Conservation (phyloP, 2,888 invertebrate species). For the Antheraea yamamai region DNA sequence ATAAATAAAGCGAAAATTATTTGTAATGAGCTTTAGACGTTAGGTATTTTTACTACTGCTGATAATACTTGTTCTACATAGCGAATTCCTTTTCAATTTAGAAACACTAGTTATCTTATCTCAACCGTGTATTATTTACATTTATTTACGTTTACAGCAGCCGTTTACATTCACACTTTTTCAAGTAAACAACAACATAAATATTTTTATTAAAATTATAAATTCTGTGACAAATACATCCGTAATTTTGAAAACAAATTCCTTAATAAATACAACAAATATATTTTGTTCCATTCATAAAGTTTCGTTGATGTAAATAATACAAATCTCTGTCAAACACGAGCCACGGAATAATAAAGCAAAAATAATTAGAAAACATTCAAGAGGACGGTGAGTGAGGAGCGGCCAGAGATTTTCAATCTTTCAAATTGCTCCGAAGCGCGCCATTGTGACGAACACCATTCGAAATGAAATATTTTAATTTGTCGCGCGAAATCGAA, state of each 20-base stretch:
- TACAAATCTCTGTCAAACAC: constrained; percentile 4
- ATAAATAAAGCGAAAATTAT: background rate
- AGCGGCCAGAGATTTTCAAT: constrained; percentile 29
- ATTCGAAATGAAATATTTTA: constrained; percentile 43
- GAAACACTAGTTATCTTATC: too few relatives aligned
- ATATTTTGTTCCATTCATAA: background rate
- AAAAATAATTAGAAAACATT: constrained; percentile 18
- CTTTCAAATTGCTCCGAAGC: constrained; percentile 23
- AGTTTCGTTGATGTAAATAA: background rate
- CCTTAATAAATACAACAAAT: background rate
- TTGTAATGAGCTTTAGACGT: background rate
- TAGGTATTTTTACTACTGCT: background rate
- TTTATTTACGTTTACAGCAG: too few relatives aligned
- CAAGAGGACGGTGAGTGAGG: constrained; percentile 22
- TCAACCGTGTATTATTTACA: too few relatives aligned
- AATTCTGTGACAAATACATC: background rate
- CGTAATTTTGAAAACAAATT: background rate
- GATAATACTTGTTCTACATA: too few relatives aligned
- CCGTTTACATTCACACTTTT: background rate
- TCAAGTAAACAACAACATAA: background rate
- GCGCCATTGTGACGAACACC: constrained; percentile 31
- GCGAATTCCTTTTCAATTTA: too few relatives aligned
- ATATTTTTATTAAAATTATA: background rate
- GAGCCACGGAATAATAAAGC: constrained; percentile 9
- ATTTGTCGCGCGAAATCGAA: constrained; percentile 33